Percentiles rank a stretch among this genome's conserved stretches.
These are phyloP conservation scores for Subanguina moxae DNA, from an alignment of 1,140 invertebrate species.

Conservation along the genomic window DNA sequence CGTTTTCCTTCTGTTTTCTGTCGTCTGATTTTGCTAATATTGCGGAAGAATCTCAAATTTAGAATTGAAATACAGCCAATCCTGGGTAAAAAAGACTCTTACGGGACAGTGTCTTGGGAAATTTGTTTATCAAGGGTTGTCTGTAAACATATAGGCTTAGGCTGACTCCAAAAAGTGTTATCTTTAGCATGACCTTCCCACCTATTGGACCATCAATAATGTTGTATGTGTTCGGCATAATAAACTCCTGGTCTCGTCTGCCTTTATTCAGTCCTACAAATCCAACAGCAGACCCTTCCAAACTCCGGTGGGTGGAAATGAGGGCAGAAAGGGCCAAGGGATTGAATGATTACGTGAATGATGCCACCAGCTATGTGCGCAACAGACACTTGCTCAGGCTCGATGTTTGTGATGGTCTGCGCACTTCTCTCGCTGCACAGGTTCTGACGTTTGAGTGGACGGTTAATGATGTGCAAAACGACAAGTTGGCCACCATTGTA, in stretches of 20 bases:
- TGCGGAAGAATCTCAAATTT: no score
- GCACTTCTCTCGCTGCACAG: no score
- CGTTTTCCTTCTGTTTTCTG: no score
- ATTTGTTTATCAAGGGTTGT: no score
- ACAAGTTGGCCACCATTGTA: neutral
- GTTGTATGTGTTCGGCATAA: neutral
- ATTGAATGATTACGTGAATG: neutral
- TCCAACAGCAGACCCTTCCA: neutral
- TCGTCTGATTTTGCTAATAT: no score
- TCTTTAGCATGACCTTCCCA: neutral
- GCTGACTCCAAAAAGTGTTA: no score
- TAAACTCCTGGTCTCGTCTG: neutral
- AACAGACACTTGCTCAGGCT: neutral
- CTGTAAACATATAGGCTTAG: no score
- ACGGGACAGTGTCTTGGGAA: no score
- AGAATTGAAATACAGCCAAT: no score
- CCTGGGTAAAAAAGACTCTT: no score
- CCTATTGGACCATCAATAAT: neutral
- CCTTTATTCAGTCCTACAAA: neutral
- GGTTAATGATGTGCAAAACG: neutral
- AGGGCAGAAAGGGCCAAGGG: neutral
- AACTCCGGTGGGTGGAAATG: neutral
- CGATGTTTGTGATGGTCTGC: neutral
- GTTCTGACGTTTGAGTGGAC: no score
- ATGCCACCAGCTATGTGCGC: neutral